Percentiles rank a stretch among this genome's conserved stretches.
These are phyloP conservation scores for Pangasius sanitwongsei DNA, from an alignment of 2,797 vertebrate genomes.

Conservation along the genomic window DNA sequence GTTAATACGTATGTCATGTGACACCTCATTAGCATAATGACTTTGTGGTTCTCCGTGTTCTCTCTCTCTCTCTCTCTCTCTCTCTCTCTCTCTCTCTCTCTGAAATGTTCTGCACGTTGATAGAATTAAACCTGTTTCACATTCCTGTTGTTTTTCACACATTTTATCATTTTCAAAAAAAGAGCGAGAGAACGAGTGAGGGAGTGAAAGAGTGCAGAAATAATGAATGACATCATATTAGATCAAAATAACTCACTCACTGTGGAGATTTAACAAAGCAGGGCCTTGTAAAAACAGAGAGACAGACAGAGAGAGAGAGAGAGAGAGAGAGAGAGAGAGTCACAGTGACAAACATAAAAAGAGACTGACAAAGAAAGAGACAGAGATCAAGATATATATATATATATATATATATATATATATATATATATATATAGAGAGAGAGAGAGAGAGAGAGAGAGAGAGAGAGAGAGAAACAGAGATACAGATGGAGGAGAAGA, in stretches of 20 bases:
- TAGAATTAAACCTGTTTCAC: not conserved
- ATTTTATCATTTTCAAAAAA: slow-evolving; percentile 4
- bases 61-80: not conserved
- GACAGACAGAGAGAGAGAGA: slow-evolving; percentile 5
- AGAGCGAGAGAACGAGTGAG: slow-evolving; percentile 4
- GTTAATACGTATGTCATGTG: not conserved
- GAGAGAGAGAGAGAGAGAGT: not conserved
- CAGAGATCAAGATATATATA: no score
- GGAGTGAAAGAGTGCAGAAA: slow-evolving; percentile 37
- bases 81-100: no score
- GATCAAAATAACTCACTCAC: slow-evolving; percentile 72
- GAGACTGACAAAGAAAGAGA: not conserved
- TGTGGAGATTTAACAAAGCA: slow-evolving; percentile 62
- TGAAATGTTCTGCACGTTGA: not conserved
- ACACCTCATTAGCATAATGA: not conserved
- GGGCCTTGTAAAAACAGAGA: slow-evolving; percentile 50
- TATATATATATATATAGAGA: no score
- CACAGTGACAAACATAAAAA: not conserved
- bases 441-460: not conserved
- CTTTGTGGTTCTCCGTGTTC: not conserved
- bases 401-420: no score
- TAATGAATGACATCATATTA: slow-evolving; percentile 71
- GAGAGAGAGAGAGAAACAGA: not conserved
- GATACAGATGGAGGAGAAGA: no score
- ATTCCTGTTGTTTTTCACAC: not conserved